Percentiles rank a stretch among this genome's conserved stretches.
Evolutionary conservation across 2,888 invertebrate species (phyloP).

Genomic region (Agrenia bidenticulata): DNA sequence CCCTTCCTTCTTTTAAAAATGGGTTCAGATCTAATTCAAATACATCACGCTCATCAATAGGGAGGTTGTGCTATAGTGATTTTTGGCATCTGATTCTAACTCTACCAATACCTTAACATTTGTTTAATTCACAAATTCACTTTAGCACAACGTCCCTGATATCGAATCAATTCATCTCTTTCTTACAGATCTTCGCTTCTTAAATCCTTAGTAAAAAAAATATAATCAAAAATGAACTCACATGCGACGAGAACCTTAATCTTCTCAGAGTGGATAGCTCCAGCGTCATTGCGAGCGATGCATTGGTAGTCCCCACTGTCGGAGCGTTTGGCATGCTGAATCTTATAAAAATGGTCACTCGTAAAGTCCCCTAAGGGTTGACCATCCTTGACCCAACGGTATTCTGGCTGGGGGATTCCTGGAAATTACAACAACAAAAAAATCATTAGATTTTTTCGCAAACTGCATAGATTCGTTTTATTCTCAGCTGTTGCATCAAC

Average conservation of each 20-base stretch:
- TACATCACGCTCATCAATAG: constrained; percentile 1
- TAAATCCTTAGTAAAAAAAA: neutral
- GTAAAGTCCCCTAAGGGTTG: constrained; percentile 75
- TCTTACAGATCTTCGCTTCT: neutral
- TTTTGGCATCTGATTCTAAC: no score
- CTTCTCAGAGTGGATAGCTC: constrained; percentile 88
- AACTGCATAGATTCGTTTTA: no score
- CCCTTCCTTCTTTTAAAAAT: no score
- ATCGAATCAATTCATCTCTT: no score
- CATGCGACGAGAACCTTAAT: constrained; percentile 87
- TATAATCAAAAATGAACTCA: constrained; percentile 62
- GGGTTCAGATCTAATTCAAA: neutral
- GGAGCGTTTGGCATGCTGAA: constrained; percentile 74
- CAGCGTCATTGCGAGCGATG: constrained; percentile 85
- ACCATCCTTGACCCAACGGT: constrained; percentile 89
- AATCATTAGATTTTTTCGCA: neutral
- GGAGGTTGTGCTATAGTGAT: no score
- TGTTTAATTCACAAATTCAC: no score
- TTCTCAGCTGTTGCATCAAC: no score
- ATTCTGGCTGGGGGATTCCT: constrained; percentile 90
- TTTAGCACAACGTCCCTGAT: no score
- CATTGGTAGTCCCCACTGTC: constrained; percentile 92
- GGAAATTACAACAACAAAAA: constrained; percentile 54
- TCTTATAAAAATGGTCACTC: constrained; percentile 78
- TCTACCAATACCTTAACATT: no score